Evolutionary conservation across 2,888 invertebrate genomes (phyloP), one percentile per base, ranked within the genome.

Genomic region (Lathronympha strigana): DNA sequence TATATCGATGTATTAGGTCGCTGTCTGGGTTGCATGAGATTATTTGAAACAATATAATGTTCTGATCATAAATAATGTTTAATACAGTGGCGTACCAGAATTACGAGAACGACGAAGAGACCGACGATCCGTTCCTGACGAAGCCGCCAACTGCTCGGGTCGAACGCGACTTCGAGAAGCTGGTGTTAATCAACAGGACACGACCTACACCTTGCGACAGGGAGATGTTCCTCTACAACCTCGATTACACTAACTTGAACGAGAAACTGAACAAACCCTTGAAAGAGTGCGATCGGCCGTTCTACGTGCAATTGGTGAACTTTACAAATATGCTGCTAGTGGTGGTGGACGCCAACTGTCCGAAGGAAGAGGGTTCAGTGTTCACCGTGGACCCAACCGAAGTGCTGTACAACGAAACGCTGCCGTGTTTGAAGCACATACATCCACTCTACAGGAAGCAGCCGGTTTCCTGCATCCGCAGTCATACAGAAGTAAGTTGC

Each of bases 181-280:
- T 93, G 8, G 93, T 96, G 1, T 88, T 94, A 55, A 94, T 96
- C 74, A 95, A 95, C 72, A 93, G 97, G 77, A 97, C 97, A 0
- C 93, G 95, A 49, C 96, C 97, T 0, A 95, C 96, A 63, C 96
- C 97, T 4, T 98, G 98, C 82, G 98, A 98, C 82, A 93, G 96
- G 81, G 95, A 96, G 82, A 92, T 94, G 78, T 90, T 84, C 51
- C 81, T 94, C 1, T 94, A 93, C 79, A 90, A 93, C 76, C 77
- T 94, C 23, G 88, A 92, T 15, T 90, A 88, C 69, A 88, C 77
- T 66, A 89, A 86, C 66, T 85, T 86, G 80, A 92, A 88, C 76
- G 93, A 82, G 79, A 93, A 87, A 80, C 83, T 90, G 76, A 93
- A 82, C 84, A 86, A 86, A 55, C 90, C 86, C 0, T 67, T 87